These are phyloP conservation scores for Caenorhabditis sp. DNA, from an alignment of 2,888 invertebrate species.

Conservation along the genomic window DNA sequence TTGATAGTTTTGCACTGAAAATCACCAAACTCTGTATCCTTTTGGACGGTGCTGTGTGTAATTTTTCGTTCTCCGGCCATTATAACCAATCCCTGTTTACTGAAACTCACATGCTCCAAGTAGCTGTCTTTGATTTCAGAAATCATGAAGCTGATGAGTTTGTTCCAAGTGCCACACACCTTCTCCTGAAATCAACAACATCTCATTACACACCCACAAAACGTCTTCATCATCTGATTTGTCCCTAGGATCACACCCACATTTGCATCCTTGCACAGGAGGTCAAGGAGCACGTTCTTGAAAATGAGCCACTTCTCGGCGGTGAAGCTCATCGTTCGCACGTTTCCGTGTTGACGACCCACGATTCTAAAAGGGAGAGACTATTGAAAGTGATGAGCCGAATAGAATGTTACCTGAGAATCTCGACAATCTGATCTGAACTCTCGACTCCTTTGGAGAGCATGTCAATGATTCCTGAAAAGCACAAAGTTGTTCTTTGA, in stretches of 20 bases:
- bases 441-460: slow-evolving; percentile 74
- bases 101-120: slow-evolving; percentile 78
- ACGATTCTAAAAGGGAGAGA: slow-evolving; percentile 74
- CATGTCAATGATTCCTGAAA: slow-evolving; percentile 76
- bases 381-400: neutral
- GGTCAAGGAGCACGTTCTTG: slow-evolving; percentile 76
- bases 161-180: slow-evolving; percentile 75
- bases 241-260: slow-evolving; percentile 46
- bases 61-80: too few relatives aligned
- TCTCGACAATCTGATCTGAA: slow-evolving; percentile 70
- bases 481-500: neutral
- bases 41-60: too few relatives aligned
- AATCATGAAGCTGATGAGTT: slow-evolving; percentile 80
- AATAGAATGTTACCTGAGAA: slow-evolving; percentile 62
- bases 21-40: too few relatives aligned
- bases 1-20: too few relatives aligned
- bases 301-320: slow-evolving; percentile 82
- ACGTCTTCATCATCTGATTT: slow-evolving; percentile 1
- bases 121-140: slow-evolving; percentile 82
- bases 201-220: slow-evolving; percentile 19
- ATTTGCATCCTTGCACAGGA: slow-evolving; percentile 74
- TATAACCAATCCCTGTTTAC: too few relatives aligned
- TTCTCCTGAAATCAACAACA: slow-evolving; percentile 70
- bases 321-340: slow-evolving; percentile 79
- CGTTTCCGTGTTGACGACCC: slow-evolving; percentile 80